These are phyloP conservation scores for Bos indicus DNA, from an alignment of 2,113 vertebrate genomes.

Conservation along the genomic window DNA sequence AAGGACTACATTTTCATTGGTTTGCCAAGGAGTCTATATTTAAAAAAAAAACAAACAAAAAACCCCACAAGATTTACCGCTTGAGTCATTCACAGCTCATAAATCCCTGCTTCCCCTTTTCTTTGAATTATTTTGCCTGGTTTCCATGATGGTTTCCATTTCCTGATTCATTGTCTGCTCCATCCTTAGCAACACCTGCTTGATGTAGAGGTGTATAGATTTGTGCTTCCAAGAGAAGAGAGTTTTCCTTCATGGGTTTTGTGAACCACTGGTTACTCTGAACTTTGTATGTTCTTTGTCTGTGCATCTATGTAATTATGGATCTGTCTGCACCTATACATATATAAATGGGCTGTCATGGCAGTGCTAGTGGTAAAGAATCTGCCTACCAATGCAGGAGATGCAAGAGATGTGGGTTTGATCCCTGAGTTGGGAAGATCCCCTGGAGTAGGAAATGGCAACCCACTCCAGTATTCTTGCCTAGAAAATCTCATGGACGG, in stretches of 20 bases:
- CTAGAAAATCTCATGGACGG: neutral
- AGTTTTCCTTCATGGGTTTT: neutral
- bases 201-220: neutral
- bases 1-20: neutral
- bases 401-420: neutral
- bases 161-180: neutral
- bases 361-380: neutral
- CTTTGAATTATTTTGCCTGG: neutral
- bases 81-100: neutral
- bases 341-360: too few relatives aligned
- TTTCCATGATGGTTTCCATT: neutral
- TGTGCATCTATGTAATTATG: neutral
- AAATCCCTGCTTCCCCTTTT: neutral
- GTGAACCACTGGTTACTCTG: neutral
- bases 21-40: neutral
- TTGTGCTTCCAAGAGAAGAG: neutral
- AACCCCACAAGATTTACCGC: neutral
- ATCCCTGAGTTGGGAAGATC: neutral
- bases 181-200: neutral
- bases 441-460: neutral
- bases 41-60: neutral
- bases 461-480: neutral
- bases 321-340: neutral
- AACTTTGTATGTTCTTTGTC: neutral
- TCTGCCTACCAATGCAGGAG: rapidly evolving